A percentile compares a stretch with the other conserved stretches of the same genome.
Evolutionary conservation across 2,888 invertebrate genomes (phyloP).

Genomic region (Melieria omissa): DNA sequence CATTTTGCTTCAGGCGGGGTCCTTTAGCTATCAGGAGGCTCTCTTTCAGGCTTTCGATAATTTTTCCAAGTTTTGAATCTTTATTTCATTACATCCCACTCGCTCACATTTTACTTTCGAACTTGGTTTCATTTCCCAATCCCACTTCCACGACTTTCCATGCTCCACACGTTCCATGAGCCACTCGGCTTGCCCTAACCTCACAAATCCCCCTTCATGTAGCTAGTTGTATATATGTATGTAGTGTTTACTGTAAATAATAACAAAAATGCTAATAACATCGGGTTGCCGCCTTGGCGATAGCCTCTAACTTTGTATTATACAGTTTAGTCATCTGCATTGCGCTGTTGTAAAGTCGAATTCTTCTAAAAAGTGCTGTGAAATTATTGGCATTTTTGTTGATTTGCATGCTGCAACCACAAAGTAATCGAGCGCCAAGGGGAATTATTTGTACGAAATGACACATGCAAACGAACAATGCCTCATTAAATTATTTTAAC

Average conservation of each 20-base stretch:
- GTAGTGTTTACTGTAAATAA: slow-evolving; percentile 41
- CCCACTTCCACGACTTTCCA: slow-evolving; percentile 6
- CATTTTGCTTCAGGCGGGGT: too few species aligned
- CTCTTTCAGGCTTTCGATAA: too few species aligned
- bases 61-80: too few species aligned
- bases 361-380: too few species aligned
- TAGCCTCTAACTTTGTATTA: slow-evolving; percentile 30
- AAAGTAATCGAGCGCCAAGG: background rate
- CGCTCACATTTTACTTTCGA: too few species aligned
- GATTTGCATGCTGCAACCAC: slow-evolving; percentile 16
- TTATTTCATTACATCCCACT: too few species aligned
- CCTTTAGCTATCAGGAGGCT: too few species aligned
- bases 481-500: slow-evolving; percentile 1
- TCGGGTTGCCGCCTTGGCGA: background rate
- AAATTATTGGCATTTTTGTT: slow-evolving; percentile 58
- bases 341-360: too few species aligned
- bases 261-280: slow-evolving; percentile 59
- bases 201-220: slow-evolving; percentile 71
- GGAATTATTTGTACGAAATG: slow-evolving; percentile 23
- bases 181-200: slow-evolving; percentile 34
- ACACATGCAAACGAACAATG: slow-evolving; percentile 21
- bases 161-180: background rate
- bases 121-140: background rate
- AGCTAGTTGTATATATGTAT: slow-evolving; percentile 53
- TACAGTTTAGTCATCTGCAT: background rate